phyloP scores from a whole-genome alignment of 2,888 invertebrate species.

The Eutolmus rufibarbis region DNA sequence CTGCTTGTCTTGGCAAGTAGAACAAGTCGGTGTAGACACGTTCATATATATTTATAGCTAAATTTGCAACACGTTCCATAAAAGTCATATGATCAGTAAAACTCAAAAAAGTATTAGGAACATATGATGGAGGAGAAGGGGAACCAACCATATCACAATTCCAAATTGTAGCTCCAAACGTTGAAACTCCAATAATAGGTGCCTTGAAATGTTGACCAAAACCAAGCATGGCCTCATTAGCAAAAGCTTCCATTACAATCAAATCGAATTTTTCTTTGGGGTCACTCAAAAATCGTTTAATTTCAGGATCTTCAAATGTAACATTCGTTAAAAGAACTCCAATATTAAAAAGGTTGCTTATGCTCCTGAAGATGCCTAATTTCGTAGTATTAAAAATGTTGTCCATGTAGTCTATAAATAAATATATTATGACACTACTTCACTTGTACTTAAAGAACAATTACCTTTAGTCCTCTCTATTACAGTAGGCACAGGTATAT shows the following conservation, averaged over 20 bases:
- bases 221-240: constrained; percentile 60
- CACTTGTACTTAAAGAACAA: too few relatives aligned
- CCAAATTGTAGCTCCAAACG: constrained; percentile 42
- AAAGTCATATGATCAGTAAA: constrained; percentile 59
- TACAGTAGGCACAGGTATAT: constrained; percentile 48
- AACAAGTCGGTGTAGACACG: constrained; percentile 51
- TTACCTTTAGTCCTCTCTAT: constrained; percentile 22
- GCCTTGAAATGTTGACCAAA: constrained; percentile 53
- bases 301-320: neutral
- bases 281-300: neutral
- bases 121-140: constrained; percentile 59
- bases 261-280: constrained; percentile 58
- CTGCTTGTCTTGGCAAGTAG: constrained; percentile 56
- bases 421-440: too few relatives aligned
- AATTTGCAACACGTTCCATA: constrained; percentile 57
- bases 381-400: neutral
- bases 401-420: too few relatives aligned
- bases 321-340: neutral
- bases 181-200: constrained; percentile 51
- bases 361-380: neutral
- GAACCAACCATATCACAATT: constrained; percentile 50
- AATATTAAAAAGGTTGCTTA: neutral
- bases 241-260: constrained; percentile 59
- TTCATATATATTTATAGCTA: constrained; percentile 53
- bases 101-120: constrained; percentile 54